Conservation (phyloP, 2,113 vertebrate species). For the Crypturellus undulatus region DNA sequence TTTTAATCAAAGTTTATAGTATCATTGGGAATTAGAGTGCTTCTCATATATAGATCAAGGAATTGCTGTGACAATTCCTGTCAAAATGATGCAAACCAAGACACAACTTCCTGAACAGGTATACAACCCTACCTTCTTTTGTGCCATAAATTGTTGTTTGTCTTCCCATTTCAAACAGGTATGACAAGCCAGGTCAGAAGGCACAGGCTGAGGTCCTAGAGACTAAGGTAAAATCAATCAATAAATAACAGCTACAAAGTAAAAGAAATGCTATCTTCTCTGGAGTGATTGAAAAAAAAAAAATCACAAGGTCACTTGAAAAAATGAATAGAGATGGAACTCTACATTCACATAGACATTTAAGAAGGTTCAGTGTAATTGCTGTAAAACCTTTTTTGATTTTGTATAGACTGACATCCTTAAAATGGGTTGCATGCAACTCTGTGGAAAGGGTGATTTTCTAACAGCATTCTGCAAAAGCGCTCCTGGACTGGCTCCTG, state of each 20-base stretch:
- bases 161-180: neutral
- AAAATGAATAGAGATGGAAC: neutral
- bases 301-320: neutral
- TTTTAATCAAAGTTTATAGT: neutral
- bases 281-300: neutral
- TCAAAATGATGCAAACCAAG: neutral
- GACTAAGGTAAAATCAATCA: neutral
- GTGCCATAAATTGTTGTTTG: neutral
- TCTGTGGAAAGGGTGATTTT: neutral
- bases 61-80: neutral
- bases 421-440: neutral
- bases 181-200: neutral
- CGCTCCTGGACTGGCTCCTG: neutral
- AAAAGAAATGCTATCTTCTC: neutral
- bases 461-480: neutral
- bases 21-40: neutral
- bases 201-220: neutral
- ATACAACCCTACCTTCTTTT: neutral
- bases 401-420: neutral
- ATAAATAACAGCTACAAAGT: neutral
- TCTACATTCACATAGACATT: neutral
- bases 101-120: neutral
- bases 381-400: neutral
- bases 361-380: neutral
- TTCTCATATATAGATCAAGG: neutral